A percentile compares a stretch with the other conserved stretches of the same genome.
Conservation (phyloP, 2,797 vertebrate genomes). For the Oreonectes daqikongensis region DNA sequence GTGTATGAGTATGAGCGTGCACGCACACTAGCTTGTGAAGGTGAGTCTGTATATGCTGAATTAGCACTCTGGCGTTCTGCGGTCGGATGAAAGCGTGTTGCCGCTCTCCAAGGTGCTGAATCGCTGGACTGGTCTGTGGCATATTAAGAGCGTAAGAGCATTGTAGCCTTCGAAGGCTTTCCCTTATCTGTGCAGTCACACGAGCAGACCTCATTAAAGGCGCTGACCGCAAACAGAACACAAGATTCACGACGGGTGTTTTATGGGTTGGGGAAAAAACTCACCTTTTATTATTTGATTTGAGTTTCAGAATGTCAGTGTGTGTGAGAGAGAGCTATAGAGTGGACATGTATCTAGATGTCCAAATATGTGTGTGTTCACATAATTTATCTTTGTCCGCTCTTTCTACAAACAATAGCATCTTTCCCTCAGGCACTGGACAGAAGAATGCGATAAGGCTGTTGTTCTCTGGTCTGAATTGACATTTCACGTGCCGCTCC, state of each 20-base stretch:
- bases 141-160: conserved; percentile 17
- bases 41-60: conserved; percentile 60
- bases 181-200: conserved; percentile 34
- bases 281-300: conserved; percentile 19
- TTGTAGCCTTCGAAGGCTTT: conserved; percentile 8
- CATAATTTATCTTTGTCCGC: conserved; percentile 38
- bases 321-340: conserved; percentile 14
- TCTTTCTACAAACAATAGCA: conserved; percentile 38
- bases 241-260: conserved; percentile 33
- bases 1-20: not conserved
- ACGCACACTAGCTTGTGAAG: conserved; percentile 49
- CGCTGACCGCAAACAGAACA: conserved; percentile 44
- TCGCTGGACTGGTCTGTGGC: conserved; percentile 38
- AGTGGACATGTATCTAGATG: not conserved
- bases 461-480: conserved; percentile 45
- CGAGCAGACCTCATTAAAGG: conserved; percentile 40
- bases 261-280: conserved; percentile 19
- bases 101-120: conserved; percentile 59
- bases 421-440: conserved; percentile 21
- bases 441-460: conserved; percentile 44
- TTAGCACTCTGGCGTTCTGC: conserved; percentile 40
- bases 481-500: conserved; percentile 43
- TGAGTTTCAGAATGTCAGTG: conserved; percentile 31
- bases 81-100: not conserved
- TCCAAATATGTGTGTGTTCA: not conserved